These are phyloP conservation scores for Aplodontia rufa DNA, from an alignment of 2,113 vertebrate genomes.

Conservation along the genomic window DNA sequence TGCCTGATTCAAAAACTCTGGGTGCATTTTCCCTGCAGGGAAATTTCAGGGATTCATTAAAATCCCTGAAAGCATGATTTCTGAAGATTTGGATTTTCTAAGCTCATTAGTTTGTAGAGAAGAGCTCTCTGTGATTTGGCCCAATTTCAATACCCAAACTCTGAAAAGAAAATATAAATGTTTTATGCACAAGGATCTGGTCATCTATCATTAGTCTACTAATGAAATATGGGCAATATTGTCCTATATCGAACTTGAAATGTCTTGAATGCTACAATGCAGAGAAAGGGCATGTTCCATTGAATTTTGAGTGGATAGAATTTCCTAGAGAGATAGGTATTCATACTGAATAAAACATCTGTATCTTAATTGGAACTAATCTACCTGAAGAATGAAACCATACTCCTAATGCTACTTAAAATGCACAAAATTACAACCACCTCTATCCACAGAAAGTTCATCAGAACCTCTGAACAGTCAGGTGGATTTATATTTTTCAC, in stretches of 20 bases:
- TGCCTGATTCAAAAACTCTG: constrained; percentile 57
- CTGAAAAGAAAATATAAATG: constrained; percentile 70
- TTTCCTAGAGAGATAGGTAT: constrained; percentile 21
- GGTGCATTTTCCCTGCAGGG: constrained; percentile 37
- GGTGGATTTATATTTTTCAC: neutral
- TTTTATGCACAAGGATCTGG: constrained; percentile 57
- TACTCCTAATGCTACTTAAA: neutral
- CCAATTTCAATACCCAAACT: constrained; percentile 64
- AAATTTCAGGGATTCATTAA: constrained; percentile 70
- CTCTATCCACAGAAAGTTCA: neutral
- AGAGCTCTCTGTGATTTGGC: constrained; percentile 70
- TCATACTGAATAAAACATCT: constrained; percentile 4
- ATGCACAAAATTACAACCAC: neutral
- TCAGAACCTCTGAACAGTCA: neutral
- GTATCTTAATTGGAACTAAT: neutral
- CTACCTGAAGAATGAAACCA: neutral
- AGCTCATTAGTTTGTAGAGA: constrained; percentile 72
- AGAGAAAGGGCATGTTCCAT: neutral
- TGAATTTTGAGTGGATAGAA: neutral
- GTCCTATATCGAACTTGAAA: constrained; percentile 5
- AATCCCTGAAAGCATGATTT: constrained; percentile 49
- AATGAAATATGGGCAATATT: constrained; percentile 26
- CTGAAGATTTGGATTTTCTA: constrained; percentile 67
- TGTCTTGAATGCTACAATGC: neutral
- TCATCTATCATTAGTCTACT: constrained; percentile 51